phyloP scores from a whole-genome alignment of 2,113 vertebrate genomes.

The Haplochromis burtoni region DNA sequence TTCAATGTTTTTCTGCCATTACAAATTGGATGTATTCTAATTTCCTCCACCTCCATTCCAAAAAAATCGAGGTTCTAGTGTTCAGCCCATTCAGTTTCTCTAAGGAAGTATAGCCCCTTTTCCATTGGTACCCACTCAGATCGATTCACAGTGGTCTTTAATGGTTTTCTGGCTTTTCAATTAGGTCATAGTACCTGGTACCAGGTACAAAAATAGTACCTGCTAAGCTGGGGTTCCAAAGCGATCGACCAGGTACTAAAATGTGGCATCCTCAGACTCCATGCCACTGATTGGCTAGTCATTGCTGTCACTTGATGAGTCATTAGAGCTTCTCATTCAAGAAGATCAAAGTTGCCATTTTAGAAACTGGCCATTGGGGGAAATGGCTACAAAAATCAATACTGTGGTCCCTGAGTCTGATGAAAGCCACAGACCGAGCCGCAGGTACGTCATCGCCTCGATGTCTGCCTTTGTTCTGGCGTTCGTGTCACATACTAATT shows the following conservation, averaged over 20 bases:
- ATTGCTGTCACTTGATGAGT: neutral
- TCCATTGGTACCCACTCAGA: neutral
- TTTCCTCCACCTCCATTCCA: neutral
- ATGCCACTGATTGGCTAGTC: neutral
- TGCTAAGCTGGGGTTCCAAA: neutral
- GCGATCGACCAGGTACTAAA: neutral
- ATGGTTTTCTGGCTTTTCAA: neutral
- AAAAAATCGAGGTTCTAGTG: neutral
- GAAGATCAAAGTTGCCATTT: neutral
- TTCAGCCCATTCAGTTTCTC: neutral
- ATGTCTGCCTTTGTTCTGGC: neutral
- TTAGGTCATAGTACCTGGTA: neutral
- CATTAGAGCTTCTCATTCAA: neutral
- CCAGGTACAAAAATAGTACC: neutral
- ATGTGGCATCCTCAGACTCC: neutral
- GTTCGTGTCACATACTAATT: neutral
- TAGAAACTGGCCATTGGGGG: neutral
- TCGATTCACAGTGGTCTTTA: rapidly evolving
- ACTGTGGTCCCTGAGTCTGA: neutral
- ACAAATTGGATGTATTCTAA: neutral
- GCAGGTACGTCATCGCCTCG: neutral
- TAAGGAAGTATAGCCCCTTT: neutral
- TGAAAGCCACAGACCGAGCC: neutral
- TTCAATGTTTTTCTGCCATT: neutral
- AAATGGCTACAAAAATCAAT: neutral